Base-by-base conservation (phyloP, 1,140 invertebrate species). In the Adelges cooleyi region DNA sequence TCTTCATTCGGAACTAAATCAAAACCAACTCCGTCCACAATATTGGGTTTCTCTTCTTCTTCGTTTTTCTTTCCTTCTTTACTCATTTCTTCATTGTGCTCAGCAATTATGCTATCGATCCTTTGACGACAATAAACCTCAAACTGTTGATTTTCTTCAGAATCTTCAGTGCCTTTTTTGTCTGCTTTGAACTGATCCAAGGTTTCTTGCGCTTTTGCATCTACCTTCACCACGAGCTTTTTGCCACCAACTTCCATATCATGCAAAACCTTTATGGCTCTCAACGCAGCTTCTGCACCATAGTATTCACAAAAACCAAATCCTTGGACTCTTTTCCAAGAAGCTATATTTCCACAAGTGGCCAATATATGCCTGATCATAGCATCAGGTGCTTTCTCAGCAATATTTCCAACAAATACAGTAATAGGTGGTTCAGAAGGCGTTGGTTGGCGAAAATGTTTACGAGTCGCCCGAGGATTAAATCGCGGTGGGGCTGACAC, bases 281-380 rank as follows among this genome's bases (percentile, higher is more conserved):
- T 80, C 59, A 98, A 79, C 23, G 94, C 96, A 2, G 93, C 90
- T 78, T 97, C 93, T 18, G 95, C 94, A 65, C 91, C 87, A 52
- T 83, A 89, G 80, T 86, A 94, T 78, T 99, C 96, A 79, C 95
- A 98, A 78, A 99, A 99, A 22, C 95, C 96, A 80, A 99, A 99
- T 10, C 85, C 86, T 75, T 96, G 93, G 9, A 98, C 93, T 69
- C 95, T 81, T 76, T 98, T 98, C 96, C 96, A 99, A 70, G 87
- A 92, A 2, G 93, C 77, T 22, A 98, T 92, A 69, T 89, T 85
- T 2, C 96, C 96, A 80, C 95, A 92, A 18, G 88, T 84, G 46
- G 83, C 85, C 50, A 98, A 78, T 72, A 98, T 88, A 71, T 92
- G 88, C 69, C 94, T 81, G 10, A 99, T 88, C 87, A 99, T 92